phyloP scores from a whole-genome alignment of 37 sponge, comb jelly and placozoan species.

The Geodia barretti region DNA sequence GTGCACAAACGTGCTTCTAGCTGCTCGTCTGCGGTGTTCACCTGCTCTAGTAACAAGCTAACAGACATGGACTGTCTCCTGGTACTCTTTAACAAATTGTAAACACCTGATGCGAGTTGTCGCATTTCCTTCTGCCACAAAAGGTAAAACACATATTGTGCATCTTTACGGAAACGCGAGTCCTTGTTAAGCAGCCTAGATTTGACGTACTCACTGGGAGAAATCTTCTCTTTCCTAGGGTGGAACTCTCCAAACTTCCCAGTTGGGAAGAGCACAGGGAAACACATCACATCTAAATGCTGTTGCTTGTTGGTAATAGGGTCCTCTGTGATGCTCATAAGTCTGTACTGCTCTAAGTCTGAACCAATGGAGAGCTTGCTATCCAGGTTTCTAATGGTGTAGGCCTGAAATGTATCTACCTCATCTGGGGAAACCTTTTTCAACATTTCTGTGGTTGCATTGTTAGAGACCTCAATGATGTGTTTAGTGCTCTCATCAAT shows the following conservation, averaged over 20 bases:
- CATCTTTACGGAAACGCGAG: conserved; percentile 49
- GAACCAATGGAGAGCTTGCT: conserved; percentile 4
- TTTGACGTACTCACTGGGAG: conserved; percentile 48
- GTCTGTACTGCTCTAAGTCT: conserved; percentile 64
- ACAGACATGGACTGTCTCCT: conserved; percentile 5
- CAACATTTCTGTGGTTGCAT: conserved; percentile 30
- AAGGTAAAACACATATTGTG: conserved; percentile 51
- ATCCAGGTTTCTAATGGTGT: conserved; percentile 47
- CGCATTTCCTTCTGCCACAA: conserved; percentile 51
- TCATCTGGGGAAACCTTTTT: conserved; percentile 36
- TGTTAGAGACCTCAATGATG: conserved; percentile 39
- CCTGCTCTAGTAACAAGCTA: background rate
- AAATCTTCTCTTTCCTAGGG: too few species aligned
- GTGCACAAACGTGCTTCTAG: conserved; percentile 12
- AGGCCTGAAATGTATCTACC: conserved; percentile 40
- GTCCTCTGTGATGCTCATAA: conserved; percentile 49
- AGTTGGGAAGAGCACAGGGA: conserved; percentile 49
- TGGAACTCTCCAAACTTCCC: conserved; percentile 63
- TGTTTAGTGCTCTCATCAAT: conserved; percentile 48
- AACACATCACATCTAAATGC: conserved; percentile 42
- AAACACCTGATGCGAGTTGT: conserved; percentile 33
- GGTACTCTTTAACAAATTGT: conserved; percentile 44
- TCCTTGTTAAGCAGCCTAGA: conserved; percentile 53
- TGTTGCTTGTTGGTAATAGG: conserved; percentile 37
- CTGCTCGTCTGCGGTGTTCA: conserved; percentile 20